A percentile compares a stretch with the other conserved stretches of the same genome.
Conservation (phyloP, 2,888 invertebrate genomes). For the Eupithecia inturbata region DNA sequence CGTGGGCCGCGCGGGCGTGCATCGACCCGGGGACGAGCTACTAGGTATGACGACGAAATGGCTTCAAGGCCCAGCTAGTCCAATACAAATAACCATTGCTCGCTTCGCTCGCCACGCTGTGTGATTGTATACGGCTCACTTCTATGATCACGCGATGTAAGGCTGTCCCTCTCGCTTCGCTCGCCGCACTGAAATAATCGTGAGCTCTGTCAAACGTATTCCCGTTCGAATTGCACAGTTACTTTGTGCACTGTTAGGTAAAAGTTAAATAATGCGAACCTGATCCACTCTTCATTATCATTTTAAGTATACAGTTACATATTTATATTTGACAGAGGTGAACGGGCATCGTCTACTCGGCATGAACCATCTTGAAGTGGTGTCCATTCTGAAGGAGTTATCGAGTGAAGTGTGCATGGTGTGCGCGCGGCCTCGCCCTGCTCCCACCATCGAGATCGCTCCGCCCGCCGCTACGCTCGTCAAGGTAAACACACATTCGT, state of each 20-base stretch:
- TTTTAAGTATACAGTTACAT: background rate
- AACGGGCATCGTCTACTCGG: slow-evolving; percentile 95
- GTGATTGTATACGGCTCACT: too few species aligned
- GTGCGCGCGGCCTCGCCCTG: slow-evolving; percentile 87
- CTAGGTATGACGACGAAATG: slow-evolving; percentile 75
- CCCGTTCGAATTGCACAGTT: too few species aligned
- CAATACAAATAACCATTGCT: too few species aligned
- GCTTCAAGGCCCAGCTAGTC: too few species aligned
- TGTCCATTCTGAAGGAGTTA: slow-evolving; percentile 95
- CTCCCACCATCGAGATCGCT: slow-evolving; percentile 72
- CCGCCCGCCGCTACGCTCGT: slow-evolving; percentile 74
- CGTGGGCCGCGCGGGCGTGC: slow-evolving; percentile 94
- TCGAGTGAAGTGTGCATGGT: slow-evolving; percentile 96
- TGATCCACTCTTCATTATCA: too few species aligned
- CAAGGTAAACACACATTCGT: slow-evolving; percentile 59
- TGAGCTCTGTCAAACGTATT: too few species aligned
- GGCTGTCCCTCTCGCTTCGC: too few species aligned
- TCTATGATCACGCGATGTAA: too few species aligned
- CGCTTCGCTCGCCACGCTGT: too few species aligned
- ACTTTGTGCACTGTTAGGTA: too few species aligned
- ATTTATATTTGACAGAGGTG: slow-evolving; percentile 84
- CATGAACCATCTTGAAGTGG: slow-evolving; percentile 97
- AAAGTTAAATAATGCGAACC: too few species aligned
- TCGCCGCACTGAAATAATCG: too few species aligned
- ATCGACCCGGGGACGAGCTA: slow-evolving; percentile 97